Conservation (phyloP, 37 sponge, comb jelly and placozoan species). For the Beroe forskalii region DNA sequence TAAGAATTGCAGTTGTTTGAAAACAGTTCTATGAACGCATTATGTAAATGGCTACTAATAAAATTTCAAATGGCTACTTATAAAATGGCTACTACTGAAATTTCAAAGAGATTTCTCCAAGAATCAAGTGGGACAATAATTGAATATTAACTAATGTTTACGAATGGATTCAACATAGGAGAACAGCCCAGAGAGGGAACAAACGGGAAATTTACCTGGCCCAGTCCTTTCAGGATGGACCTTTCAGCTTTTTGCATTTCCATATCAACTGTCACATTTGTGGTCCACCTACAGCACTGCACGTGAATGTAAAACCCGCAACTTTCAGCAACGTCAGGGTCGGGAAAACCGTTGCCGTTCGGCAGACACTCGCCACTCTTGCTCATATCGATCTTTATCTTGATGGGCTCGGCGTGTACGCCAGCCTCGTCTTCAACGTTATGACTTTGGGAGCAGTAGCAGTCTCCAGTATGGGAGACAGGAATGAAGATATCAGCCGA, state of each 20-base stretch:
- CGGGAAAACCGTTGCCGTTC: constrained; percentile 42
- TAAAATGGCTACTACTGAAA: no score
- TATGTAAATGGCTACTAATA: no score
- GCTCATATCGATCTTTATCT: constrained; percentile 52
- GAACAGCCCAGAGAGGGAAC: no score
- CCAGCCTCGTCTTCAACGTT: constrained; percentile 30
- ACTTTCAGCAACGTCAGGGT: constrained; percentile 24
- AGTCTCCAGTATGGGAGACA: not conserved
- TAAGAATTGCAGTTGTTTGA: no score
- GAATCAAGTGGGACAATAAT: no score
- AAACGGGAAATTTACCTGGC: constrained; percentile 33
- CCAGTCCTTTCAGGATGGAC: constrained; percentile 29
- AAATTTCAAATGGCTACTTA: no score
- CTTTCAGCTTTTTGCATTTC: constrained; percentile 62
- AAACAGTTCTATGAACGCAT: no score
- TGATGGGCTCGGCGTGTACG: constrained; percentile 10
- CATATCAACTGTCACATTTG: constrained; percentile 17
- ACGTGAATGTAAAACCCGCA: constrained; percentile 44
- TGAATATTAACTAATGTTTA: no score
- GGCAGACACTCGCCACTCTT: constrained; percentile 33
- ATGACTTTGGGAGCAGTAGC: constrained; percentile 47
- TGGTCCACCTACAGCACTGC: constrained; percentile 50
- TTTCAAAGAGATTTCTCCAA: no score
- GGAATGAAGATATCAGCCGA: constrained; percentile 39
- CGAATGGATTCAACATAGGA: no score